phyloP scores from a whole-genome alignment of 2,113 vertebrate genomes.

The Equus quagga region DNA sequence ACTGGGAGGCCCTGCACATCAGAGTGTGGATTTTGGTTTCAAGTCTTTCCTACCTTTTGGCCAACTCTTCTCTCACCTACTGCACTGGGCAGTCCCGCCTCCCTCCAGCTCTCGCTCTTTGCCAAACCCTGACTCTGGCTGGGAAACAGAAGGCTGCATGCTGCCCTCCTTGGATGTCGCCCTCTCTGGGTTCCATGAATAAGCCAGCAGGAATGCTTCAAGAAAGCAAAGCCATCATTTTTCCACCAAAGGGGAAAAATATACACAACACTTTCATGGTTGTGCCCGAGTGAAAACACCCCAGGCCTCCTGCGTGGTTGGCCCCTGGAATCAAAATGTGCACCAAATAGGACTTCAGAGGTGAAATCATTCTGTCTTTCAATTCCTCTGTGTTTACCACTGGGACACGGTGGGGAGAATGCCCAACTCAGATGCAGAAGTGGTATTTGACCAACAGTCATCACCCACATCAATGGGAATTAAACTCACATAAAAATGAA shows the following conservation, averaged over 20 bases:
- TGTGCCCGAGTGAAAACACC: conserved; percentile 75
- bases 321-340: conserved; percentile 61
- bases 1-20: conserved; percentile 81
- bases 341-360: conserved; percentile 72
- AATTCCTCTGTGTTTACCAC: conserved; percentile 54
- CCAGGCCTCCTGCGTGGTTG: conserved; percentile 74
- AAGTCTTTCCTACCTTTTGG: conserved; percentile 85
- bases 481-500: conserved; percentile 69
- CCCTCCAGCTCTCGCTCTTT: conserved; percentile 15
- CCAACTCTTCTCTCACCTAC: conserved; percentile 83
- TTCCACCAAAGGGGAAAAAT: conserved; percentile 80
- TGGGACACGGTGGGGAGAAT: background rate
- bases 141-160: conserved; percentile 76
- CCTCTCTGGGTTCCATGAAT: conserved; percentile 82
- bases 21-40: conserved; percentile 84
- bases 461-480: conserved; percentile 72
- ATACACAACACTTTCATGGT: conserved; percentile 79
- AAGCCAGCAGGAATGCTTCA: conserved; percentile 80
- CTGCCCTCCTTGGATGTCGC: conserved; percentile 77
- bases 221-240: conserved; percentile 84
- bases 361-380: conserved; percentile 62
- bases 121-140: conserved; percentile 84
- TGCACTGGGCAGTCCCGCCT: conserved; percentile 72
- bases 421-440: background rate
- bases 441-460: conserved; percentile 26